Conservation (phyloP, 1,140 invertebrate genomes). For the Zelostemma sp. region DNA sequence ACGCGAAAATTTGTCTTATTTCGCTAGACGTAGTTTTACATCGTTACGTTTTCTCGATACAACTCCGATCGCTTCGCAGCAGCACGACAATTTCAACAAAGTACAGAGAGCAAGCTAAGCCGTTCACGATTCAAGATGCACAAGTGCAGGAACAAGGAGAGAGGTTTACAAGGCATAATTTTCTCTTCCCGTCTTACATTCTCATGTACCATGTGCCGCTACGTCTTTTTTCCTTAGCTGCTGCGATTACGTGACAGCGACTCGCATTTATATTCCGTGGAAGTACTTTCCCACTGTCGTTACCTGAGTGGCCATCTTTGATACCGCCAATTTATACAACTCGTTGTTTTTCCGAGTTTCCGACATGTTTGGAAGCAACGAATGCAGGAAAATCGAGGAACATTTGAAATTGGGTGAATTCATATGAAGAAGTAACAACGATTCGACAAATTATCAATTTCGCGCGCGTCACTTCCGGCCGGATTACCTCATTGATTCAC, state of each 20-base stretch:
- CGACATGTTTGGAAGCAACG: too few species aligned
- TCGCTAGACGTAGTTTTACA: constrained; percentile 9
- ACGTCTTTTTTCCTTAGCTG: constrained; percentile 23
- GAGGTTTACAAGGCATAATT: too few species aligned
- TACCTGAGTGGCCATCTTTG: constrained; percentile 20
- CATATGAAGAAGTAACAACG: background rate
- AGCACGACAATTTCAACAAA: constrained; percentile 16
- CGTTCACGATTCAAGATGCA: constrained; percentile 22
- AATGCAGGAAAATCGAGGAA: too few species aligned
- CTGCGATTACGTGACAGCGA: constrained; percentile 30
- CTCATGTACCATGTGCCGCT: background rate
- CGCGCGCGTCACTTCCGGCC: background rate
- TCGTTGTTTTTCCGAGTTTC: too few species aligned
- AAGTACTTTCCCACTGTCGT: constrained; percentile 21
- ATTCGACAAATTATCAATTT: background rate
- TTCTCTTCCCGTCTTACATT: background rate
- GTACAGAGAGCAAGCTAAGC: background rate
- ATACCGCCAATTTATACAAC: background rate
- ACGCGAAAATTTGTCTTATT: background rate
- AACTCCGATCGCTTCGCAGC: constrained; percentile 21
- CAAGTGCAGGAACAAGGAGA: background rate
- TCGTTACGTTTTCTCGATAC: constrained; percentile 7
- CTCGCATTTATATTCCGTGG: constrained; percentile 37
- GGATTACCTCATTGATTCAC: background rate
- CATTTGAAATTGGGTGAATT: too few species aligned